Percentiles rank a stretch among this genome's conserved stretches.
Evolutionary conservation across 2,888 invertebrate genomes (phyloP).

Genomic region (Phasia obesa): DNA sequence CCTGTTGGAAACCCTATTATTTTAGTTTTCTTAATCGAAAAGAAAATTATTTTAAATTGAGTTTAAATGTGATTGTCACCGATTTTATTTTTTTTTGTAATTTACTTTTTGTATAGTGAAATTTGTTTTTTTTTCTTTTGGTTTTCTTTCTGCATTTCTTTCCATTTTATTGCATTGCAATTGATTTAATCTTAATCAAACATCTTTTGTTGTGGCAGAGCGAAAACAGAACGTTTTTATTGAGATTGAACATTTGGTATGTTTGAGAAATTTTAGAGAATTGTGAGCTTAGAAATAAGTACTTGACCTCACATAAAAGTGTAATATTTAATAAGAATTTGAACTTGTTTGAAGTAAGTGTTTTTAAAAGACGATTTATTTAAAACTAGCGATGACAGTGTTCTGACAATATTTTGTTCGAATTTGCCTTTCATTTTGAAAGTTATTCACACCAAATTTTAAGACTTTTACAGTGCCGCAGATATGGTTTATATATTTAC

Average conservation of each 20-base stretch:
- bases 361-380: too few species aligned
- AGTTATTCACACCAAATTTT: too few species aligned
- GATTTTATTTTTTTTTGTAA: conserved; percentile 28
- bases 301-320: background rate
- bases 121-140: background rate
- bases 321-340: too few species aligned
- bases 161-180: conserved; percentile 25
- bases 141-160: conserved; percentile 23
- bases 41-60: conserved; percentile 57
- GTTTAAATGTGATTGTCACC: conserved; percentile 56
- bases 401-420: too few species aligned
- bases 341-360: too few species aligned
- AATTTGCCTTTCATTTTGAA: too few species aligned
- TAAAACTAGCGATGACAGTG: too few species aligned
- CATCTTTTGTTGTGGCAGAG: conserved; percentile 23
- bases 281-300: background rate
- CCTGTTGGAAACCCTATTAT: background rate
- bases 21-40: conserved; percentile 35
- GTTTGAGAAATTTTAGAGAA: background rate
- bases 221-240: background rate
- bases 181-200: conserved; percentile 56
- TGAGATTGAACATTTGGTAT: background rate
- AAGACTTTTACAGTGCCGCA: too few species aligned
- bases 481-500: too few species aligned
- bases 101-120: background rate